Evolutionary conservation across 2,113 vertebrate genomes (phyloP), one percentile per base, ranked within the genome.

Genomic region (Heptranchias perlo): DNA sequence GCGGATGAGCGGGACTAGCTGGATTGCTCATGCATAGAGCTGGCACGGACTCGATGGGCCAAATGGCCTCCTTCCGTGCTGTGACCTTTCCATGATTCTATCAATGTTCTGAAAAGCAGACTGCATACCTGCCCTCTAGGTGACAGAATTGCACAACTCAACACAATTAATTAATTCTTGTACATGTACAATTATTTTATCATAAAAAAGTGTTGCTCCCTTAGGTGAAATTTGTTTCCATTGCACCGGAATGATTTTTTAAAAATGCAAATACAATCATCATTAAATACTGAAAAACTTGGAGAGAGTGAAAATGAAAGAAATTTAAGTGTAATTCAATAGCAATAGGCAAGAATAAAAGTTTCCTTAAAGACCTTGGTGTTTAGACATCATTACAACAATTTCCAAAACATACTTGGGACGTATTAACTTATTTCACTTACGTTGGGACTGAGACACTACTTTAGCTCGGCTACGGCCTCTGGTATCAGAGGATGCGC

Each of bases 401-500:
- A 95, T 44, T 14, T 52, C 23, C 28, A 95, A 91, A 91, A 52
- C n/a, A 16, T 31, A 16, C 39, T 69, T 69, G 47, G 62, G 13
- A 95, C n/a, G 25, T 7, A 95, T 44, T 65, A 65, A 94, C 69
- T 95, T 52, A 13, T 67, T 39, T 86, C 96, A 97, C 99, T 98
- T 99, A 99, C 99, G 99, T 97, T 99, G 99, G 67, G 99, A 99
- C 97, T 99, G 99, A 18, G 99, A 99, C 62, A 99, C 98, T 3
- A 99, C 98, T 98, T 99, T 99, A 96, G 99, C 99, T n/a, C 99
- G 98, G 96, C 98, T 99, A 65, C 99, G 98, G 96, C 99, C 99
- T 96, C 99, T 98, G 86, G 97, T 99, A 96, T 99, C 99, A 5
- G 98, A 98, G 96, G 98, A 98, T 0, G 98, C 97, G 0, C 98